Evolutionary conservation across 1,140 invertebrate species (phyloP), one percentile per base, ranked within the genome.

Genomic region (Cheumatopsyche charites): DNA sequence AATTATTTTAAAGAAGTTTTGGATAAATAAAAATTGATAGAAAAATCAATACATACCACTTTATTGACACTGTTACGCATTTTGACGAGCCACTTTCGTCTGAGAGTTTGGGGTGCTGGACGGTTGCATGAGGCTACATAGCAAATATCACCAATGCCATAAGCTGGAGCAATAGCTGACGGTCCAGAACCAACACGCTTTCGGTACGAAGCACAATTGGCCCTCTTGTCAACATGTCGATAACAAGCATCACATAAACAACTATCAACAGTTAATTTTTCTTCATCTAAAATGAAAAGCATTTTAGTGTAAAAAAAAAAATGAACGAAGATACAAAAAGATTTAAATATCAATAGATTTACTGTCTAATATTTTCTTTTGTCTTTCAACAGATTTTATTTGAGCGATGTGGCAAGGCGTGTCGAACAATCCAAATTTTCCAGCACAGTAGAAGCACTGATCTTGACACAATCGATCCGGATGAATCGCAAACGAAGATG

Each of bases 161-260:
- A 43, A 1, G 62, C n/a, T 7, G 43, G 41, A 0, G 29, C 15
- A 0, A 45, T 19, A 23, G 19, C 11, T 11, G 62, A 5, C 29
- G 45, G 1, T 72, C 78, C 69, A 78, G 81, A 2, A 79, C 77
- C 13, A 73, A 86, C 72, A 73, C 83, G 73, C 71, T 87, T 87
- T 61, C 85, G 83, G 77, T 89, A 89, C 1, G 86, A 86, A 0
- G 86, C 86, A 71, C 85, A 87, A 80, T 89, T 88, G 73, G 91
- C 90, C 77, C 91, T 92, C 67, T 91, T 85, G 80, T 93, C 92
- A 21, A 94, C 90, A 78, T 92, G 92, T 0, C 92, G 86, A 79
- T 92, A 93, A 78, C 92, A 94, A 25, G 92, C 92, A 79, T 94
- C 92, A 79, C 92, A 94, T 19, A 94, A 83, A 77, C 92, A 94